Conservation (phyloP, 92 coral and sea anemone genomes). For the Phenganax stokvisi region DNA sequence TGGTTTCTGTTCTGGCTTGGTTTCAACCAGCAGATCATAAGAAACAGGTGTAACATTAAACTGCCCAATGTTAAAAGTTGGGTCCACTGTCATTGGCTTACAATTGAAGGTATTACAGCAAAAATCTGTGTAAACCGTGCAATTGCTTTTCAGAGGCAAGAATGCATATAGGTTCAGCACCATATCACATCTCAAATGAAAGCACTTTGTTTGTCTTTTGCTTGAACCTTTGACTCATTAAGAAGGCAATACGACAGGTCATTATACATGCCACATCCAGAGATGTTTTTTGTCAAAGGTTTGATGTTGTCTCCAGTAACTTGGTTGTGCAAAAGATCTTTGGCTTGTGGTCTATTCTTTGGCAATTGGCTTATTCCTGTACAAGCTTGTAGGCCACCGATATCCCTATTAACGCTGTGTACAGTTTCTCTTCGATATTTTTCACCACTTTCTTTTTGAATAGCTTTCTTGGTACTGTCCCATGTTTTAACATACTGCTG, state of each 20-base stretch:
- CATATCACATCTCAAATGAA: constrained; percentile 44
- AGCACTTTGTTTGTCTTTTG: constrained; percentile 21
- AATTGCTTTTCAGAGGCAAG: constrained; percentile 43
- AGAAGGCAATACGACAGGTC: constrained; percentile 4
- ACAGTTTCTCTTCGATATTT: no score
- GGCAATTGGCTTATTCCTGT: no score
- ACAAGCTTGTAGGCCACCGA: no score
- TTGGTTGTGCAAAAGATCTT: no score
- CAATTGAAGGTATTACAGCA: constrained; percentile 41
- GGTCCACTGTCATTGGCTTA: constrained; percentile 41
- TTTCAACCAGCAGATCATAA: constrained; percentile 36
- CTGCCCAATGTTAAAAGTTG: constrained; percentile 45
- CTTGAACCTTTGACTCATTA: constrained; percentile 36
- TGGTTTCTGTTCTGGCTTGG: constrained; percentile 30
- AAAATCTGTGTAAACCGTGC: constrained; percentile 37
- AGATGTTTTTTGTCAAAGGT: no score
- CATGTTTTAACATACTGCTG: no score
- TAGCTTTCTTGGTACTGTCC: background rate
- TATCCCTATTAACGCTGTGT: background rate
- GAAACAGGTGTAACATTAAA: constrained; percentile 42
- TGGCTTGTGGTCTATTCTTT: no score
- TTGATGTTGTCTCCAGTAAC: no score
- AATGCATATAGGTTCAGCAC: constrained; percentile 43
- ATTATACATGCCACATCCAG: no score
- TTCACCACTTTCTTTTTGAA: no score